Conservation (phyloP, 2,113 vertebrate species). For the Ciconia maguari region DNA sequence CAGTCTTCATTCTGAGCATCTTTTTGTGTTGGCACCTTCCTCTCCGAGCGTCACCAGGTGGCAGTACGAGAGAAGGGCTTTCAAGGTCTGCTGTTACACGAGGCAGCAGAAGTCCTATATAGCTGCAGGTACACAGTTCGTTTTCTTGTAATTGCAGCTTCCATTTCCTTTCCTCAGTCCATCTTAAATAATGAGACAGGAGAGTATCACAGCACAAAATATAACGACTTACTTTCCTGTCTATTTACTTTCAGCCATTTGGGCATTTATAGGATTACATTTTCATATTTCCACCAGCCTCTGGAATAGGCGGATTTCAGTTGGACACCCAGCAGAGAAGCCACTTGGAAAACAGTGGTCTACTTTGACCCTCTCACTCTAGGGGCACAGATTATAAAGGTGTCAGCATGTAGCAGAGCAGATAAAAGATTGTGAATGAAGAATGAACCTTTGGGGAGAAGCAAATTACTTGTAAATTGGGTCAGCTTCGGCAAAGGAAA, state of each 20-base stretch:
- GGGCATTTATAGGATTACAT: background rate
- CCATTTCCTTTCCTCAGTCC: background rate
- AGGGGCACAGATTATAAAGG: background rate
- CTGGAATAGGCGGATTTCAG: background rate
- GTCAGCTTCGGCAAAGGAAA: background rate
- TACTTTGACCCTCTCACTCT: background rate
- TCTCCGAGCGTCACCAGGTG: background rate
- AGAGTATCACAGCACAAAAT: background rate
- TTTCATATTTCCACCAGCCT: background rate
- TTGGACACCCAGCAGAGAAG: background rate
- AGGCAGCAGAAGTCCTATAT: background rate
- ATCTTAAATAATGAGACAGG: background rate
- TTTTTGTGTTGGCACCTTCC: background rate
- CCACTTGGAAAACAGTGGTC: background rate
- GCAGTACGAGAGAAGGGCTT: conserved; percentile 1
- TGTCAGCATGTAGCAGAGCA: background rate
- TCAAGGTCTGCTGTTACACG: background rate
- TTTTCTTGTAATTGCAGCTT: background rate
- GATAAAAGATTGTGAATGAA: background rate
- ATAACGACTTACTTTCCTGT: background rate
- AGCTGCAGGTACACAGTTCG: rapidly evolving
- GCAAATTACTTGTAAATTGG: background rate
- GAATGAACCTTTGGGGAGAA: background rate
- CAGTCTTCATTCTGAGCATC: background rate
- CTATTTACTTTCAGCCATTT: background rate